Evolutionary conservation across 1,140 invertebrate species (phyloP).

Genomic region (Apis mellifera): DNA sequence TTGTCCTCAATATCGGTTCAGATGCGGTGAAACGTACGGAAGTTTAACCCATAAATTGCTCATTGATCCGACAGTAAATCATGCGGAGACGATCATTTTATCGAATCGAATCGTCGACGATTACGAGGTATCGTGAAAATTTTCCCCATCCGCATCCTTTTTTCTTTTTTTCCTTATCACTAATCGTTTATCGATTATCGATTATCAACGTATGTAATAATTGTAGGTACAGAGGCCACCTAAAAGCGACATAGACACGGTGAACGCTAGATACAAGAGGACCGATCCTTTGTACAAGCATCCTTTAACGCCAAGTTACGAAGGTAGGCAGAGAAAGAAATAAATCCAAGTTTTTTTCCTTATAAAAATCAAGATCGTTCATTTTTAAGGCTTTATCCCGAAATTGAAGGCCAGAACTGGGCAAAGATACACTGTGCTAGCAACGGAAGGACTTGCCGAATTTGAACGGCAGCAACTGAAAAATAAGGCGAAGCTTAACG

Average conservation of each 20-base stretch:
- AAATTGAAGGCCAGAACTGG: slow-evolving; percentile 83
- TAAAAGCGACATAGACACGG: slow-evolving; percentile 82
- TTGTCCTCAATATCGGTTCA: slow-evolving; percentile 87
- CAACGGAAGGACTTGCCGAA: slow-evolving; percentile 86
- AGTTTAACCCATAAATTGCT: slow-evolving; percentile 86
- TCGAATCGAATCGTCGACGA: slow-evolving; percentile 84
- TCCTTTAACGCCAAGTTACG: slow-evolving; percentile 87
- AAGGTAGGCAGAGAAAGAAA: slow-evolving; percentile 77
- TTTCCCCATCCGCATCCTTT: not conserved
- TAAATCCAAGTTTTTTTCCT: slow-evolving; percentile 4
- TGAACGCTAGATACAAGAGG: slow-evolving; percentile 83
- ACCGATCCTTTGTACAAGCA: slow-evolving; percentile 86
- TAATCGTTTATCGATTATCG: too few species aligned
- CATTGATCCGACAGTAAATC: slow-evolving; percentile 86
- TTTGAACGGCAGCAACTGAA: slow-evolving; percentile 84
- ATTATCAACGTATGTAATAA: not conserved
- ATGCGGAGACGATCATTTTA: slow-evolving; percentile 86
- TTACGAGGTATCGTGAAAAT: slow-evolving; percentile 80
- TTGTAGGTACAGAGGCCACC: slow-evolving; percentile 35
- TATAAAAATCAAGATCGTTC: not conserved
- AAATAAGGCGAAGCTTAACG: slow-evolving; percentile 81
- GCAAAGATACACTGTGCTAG: slow-evolving; percentile 85
- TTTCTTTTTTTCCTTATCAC: not conserved
- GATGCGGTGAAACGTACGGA: slow-evolving; percentile 87
- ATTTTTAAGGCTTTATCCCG: slow-evolving; percentile 85